Evolutionary conservation across 2,888 invertebrate genomes (phyloP).

Genomic region (Mesoligia furuncula): DNA sequence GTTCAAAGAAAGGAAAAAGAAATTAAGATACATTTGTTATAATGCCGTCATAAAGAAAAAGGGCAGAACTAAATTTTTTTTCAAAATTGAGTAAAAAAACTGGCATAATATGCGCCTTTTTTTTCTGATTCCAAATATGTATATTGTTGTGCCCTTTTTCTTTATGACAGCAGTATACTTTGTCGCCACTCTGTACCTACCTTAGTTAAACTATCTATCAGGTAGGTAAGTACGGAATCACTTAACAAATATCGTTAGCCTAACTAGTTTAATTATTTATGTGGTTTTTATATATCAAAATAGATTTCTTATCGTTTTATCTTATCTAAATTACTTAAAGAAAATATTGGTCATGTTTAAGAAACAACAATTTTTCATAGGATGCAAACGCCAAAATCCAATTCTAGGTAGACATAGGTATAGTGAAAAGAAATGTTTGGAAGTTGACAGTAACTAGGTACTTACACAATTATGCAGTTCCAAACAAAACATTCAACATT

Average conservation of each 20-base stretch:
- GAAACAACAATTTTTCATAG: not conserved
- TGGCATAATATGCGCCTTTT: too few species aligned
- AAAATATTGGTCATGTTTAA: not conserved
- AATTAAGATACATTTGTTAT: not conserved
- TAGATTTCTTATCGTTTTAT: not conserved
- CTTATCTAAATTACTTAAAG: constrained; percentile 1
- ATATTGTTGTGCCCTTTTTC: too few species aligned
- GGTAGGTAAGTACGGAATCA: not conserved
- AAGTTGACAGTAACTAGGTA: not conserved
- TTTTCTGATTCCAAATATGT: too few species aligned
- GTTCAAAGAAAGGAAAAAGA: not conserved
- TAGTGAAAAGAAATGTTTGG: not conserved
- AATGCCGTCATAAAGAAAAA: too few species aligned
- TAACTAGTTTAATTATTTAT: constrained; percentile 2
- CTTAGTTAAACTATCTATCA: not conserved
- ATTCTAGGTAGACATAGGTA: not conserved
- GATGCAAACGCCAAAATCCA: not conserved
- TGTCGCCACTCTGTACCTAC: not conserved
- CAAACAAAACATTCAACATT: constrained; percentile 23
- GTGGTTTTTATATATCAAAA: constrained; percentile 26
- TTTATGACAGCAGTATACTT: too few species aligned
- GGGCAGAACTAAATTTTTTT: too few species aligned
- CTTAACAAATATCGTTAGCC: not conserved
- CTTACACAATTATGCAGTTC: constrained; percentile 6
- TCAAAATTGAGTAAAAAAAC: too few species aligned